phyloP scores from a whole-genome alignment of 23 tunicate species.

The Styela plicata region DNA sequence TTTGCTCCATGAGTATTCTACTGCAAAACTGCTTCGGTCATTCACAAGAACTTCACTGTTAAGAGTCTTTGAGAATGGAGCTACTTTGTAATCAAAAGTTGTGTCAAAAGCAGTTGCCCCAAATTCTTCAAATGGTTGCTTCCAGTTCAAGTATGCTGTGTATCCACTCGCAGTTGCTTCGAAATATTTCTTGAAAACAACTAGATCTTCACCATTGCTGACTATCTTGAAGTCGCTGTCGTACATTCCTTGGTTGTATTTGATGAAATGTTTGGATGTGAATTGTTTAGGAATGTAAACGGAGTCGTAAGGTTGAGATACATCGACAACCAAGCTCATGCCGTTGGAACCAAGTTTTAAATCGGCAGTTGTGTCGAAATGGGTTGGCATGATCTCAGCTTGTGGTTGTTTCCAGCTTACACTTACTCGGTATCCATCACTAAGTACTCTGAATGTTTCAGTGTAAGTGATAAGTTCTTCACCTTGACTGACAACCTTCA shows the following conservation, averaged over 20 bases:
- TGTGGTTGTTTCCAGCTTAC: neutral
- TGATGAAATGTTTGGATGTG: conserved; percentile 36
- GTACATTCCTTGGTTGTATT: conserved; percentile 29
- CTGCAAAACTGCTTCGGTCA: neutral
- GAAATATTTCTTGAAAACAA: conserved; percentile 36
- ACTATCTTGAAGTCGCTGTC: conserved; percentile 60
- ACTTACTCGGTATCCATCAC: neutral
- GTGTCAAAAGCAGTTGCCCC: neutral
- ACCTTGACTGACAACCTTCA: conserved; percentile 11
- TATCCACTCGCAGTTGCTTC: conserved; percentile 14
- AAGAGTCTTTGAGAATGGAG: neutral
- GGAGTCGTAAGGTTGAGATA: conserved; percentile 38
- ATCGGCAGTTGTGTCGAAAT: neutral
- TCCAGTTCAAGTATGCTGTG: conserved; percentile 45
- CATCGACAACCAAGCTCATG: neutral
- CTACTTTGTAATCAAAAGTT: neutral
- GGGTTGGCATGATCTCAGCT: neutral
- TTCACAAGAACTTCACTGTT: neutral
- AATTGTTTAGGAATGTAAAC: conserved; percentile 42
- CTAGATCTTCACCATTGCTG: conserved; percentile 37
- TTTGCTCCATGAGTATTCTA: neutral
- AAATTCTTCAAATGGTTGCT: conserved; percentile 38
- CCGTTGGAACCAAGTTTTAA: neutral
- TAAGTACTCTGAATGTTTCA: neutral
- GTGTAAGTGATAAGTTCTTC: neutral